Conservation (phyloP, 2,888 invertebrate species). For the Parnassius glacialis region DNA sequence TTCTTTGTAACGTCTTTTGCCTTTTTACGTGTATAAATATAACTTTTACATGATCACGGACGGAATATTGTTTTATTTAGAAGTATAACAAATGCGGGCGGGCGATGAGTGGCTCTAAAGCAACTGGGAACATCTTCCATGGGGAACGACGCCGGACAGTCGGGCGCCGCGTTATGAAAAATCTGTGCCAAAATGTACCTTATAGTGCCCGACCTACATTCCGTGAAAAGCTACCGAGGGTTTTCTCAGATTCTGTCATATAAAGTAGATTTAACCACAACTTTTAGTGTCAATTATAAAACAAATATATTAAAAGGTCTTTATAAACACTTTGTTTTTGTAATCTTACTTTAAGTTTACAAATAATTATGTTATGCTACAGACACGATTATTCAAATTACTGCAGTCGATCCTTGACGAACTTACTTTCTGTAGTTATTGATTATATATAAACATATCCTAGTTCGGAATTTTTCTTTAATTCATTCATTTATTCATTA, state of each 20-base stretch:
- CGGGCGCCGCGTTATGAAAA: slow-evolving; percentile 20
- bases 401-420: too few relatives aligned
- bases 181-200: slow-evolving; percentile 23
- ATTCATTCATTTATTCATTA: too few relatives aligned
- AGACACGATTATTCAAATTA: too few relatives aligned
- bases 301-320: too few relatives aligned
- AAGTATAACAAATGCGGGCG: slow-evolving; percentile 10
- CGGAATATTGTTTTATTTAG: background rate
- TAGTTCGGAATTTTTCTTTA: too few relatives aligned
- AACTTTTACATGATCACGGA: background rate
- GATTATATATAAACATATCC: too few relatives aligned
- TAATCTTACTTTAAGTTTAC: too few relatives aligned
- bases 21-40: background rate
- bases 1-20: background rate
- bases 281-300: too few relatives aligned
- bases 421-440: too few relatives aligned
- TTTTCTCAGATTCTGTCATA: background rate
- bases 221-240: background rate
- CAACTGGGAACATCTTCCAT: slow-evolving; percentile 23
- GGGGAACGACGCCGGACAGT: slow-evolving; percentile 21
- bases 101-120: slow-evolving; percentile 9
- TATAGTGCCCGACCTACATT: slow-evolving; percentile 19
- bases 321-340: too few relatives aligned
- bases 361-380: too few relatives aligned
- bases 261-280: slow-evolving; percentile 24